Evolutionary conservation across 1,140 invertebrate species (phyloP).

Genomic region (Sitobion miscanthi): DNA sequence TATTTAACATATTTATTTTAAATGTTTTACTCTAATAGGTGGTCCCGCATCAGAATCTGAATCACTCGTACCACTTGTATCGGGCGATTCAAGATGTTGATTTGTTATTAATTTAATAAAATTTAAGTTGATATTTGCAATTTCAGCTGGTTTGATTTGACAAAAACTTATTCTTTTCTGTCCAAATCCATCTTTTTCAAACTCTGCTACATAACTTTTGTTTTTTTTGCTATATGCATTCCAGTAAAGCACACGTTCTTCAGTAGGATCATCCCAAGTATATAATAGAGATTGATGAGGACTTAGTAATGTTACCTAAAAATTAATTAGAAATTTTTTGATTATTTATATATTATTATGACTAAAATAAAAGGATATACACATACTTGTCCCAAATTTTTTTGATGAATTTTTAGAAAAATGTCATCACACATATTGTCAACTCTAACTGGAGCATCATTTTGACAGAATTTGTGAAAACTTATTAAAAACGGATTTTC

Average conservation of each 20-base stretch:
- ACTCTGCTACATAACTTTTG: slow-evolving; percentile 73
- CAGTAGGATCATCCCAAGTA: slow-evolving; percentile 85
- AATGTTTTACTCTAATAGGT: slow-evolving; percentile 48
- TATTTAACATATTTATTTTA: background rate
- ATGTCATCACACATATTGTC: slow-evolving; percentile 83
- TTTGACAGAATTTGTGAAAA: slow-evolving; percentile 72
- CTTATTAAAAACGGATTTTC: slow-evolving; percentile 75
- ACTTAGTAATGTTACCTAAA: slow-evolving; percentile 74
- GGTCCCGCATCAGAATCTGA: slow-evolving; percentile 61
- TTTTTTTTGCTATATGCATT: slow-evolving; percentile 83
- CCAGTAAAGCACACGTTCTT: slow-evolving; percentile 76
- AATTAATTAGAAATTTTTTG: background rate
- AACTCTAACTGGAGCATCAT: slow-evolving; percentile 79
- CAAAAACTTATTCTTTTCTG: slow-evolving; percentile 74
- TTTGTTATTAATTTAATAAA: slow-evolving; percentile 60
- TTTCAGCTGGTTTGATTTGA: slow-evolving; percentile 66
- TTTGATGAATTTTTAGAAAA: slow-evolving; percentile 81
- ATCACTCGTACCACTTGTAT: slow-evolving; percentile 59
- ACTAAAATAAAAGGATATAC: background rate
- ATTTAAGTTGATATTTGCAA: slow-evolving; percentile 60
- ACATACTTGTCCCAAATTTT: slow-evolving; percentile 69
- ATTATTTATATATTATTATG: background rate
- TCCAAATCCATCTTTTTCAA: slow-evolving; percentile 73
- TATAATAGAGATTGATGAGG: slow-evolving; percentile 80
- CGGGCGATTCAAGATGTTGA: slow-evolving; percentile 58